A percentile compares a stretch with the other conserved stretches of the same genome.
Conservation (phyloP, 2,888 invertebrate genomes). For the Zele albiditarsus region DNA sequence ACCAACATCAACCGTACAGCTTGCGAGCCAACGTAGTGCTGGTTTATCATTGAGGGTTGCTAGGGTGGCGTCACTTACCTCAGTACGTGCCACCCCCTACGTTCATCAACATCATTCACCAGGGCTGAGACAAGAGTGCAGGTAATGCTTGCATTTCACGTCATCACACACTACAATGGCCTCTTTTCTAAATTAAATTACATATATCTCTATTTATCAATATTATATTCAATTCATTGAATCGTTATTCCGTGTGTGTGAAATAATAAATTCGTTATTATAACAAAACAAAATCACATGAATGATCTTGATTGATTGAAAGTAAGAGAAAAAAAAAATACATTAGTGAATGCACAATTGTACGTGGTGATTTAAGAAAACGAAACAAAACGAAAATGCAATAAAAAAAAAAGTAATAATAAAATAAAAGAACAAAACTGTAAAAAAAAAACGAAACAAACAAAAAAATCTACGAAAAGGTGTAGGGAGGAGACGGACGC, state of each 20-base stretch:
- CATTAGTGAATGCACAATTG: constrained; percentile 36
- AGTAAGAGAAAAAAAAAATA: constrained; percentile 38
- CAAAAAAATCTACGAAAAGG: constrained; percentile 59
- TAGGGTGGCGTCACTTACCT: constrained; percentile 74
- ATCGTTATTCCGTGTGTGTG: background rate
- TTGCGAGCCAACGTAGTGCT: constrained; percentile 68
- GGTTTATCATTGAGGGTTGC: constrained; percentile 72
- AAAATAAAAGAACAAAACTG: constrained; percentile 18
- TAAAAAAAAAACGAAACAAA: constrained; percentile 34
- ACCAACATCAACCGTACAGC: constrained; percentile 65
- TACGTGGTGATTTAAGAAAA: constrained; percentile 1
- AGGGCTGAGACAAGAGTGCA: constrained; percentile 71
- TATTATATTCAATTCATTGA: background rate
- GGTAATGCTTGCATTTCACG: constrained; percentile 56
- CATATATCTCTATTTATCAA: background rate
- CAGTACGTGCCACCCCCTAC: constrained; percentile 73
- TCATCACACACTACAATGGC: background rate
- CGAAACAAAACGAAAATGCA: background rate
- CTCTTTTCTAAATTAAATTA: background rate
- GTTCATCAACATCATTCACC: constrained; percentile 68
- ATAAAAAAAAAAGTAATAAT: constrained; percentile 25
- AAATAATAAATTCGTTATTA: background rate
- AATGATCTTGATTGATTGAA: constrained; percentile 1
- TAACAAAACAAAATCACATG: background rate
- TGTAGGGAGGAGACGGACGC: constrained; percentile 73